Evolutionary conservation across 2,113 vertebrate genomes (phyloP), one percentile per base, ranked within the genome.

Genomic region (Seriola dumerili): DNA sequence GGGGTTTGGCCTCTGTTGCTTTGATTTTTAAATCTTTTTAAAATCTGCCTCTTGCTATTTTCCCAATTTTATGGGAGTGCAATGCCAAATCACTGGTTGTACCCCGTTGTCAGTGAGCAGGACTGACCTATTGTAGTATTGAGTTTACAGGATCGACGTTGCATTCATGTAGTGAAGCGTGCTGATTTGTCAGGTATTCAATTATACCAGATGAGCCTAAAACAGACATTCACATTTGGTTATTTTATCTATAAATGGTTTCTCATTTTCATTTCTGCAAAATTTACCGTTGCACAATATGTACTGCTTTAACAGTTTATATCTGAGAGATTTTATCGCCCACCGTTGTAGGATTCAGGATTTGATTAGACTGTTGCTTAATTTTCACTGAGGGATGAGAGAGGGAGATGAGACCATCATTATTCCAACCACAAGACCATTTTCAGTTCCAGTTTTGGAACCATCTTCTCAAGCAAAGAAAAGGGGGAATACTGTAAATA

Each of bases 401-500:
- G 69, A 75, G n/a, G 8, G 75, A 62, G 42, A 54, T 1, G 29
- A 38, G 38, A 73, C 3, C 83, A 69, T 80, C n/a, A 36, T 73
- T 65, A 74, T 88, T 21, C 57, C 55, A 85, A 81, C 14, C 50
- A 79, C 46, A 9, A 14, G 17, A 13, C 67, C 48, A 10, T 21
- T 57, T 36, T 68, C 50, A 38, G 38, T 38, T 38, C 38, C 76
- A 50, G 29, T 17, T 81, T 44, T 4, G 25, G 29, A 80, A 61
- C n/a, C 55, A 70, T 79, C 52, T 72, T 54, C 63, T 78, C 64
- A 46, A 81, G 59, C 68, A 54, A 61, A 83, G 29, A 65, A 73
- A 66, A 46, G 12, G 10, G n/a, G 61, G 10, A 84, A 89, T 80
- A 86, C 81, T 92, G 82, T 61, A 58, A 84, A 86, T 84, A 83